A percentile compares a stretch with the other conserved stretches of the same genome.
Evolutionary conservation across 2,797 vertebrate species (phyloP).

Genomic region (Neosalanx taihuensis): DNA sequence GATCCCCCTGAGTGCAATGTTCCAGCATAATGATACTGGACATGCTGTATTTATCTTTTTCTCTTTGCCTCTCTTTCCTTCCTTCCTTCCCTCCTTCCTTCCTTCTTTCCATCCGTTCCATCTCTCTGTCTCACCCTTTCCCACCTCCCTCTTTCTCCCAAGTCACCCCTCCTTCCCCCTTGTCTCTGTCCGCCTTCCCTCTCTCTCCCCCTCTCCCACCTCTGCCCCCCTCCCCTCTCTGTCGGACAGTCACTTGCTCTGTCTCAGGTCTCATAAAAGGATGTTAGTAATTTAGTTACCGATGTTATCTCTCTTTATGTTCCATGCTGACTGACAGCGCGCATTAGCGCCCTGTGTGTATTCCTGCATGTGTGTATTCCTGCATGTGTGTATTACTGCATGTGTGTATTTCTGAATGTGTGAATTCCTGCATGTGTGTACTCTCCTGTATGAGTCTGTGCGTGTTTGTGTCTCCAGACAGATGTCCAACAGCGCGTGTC

Average conservation of each 20-base stretch:
- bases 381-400: neutral
- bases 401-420: neutral
- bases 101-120: too few relatives aligned
- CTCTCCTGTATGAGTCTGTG: too few relatives aligned
- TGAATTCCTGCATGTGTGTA: neutral
- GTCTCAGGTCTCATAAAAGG: too few relatives aligned
- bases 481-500: neutral
- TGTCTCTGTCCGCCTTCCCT: too few relatives aligned
- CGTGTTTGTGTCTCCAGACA: neutral
- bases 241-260: neutral
- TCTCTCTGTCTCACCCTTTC: constrained; percentile 13
- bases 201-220: too few relatives aligned
- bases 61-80: constrained; percentile 23
- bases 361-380: neutral
- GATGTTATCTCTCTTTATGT: too few relatives aligned
- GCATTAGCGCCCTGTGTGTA: neutral
- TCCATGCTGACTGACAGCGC: too few relatives aligned
- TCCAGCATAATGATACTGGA: constrained; percentile 52
- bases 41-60: constrained; percentile 36
- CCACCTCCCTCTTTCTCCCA: too few relatives aligned
- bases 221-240: too few relatives aligned
- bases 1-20: constrained; percentile 57
- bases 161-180: too few relatives aligned
- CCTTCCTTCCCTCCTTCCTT: constrained; percentile 20
- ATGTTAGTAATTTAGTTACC: too few relatives aligned